These are phyloP conservation scores for Chymomyza caudatula DNA, from an alignment of 2,888 invertebrate genomes.

Conservation along the genomic window DNA sequence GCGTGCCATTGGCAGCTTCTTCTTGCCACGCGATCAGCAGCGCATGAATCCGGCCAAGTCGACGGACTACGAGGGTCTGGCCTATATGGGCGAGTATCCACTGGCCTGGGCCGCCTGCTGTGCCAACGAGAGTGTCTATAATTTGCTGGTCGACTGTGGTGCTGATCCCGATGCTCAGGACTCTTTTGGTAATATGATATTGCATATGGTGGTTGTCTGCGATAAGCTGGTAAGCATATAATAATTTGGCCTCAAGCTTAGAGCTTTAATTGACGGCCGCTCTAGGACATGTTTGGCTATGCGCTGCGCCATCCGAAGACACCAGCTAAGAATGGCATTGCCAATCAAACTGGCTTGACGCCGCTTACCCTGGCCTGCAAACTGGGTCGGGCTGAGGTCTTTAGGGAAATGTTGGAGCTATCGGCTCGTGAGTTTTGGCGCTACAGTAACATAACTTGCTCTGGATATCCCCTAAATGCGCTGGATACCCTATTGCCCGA, in stretches of 20 bases:
- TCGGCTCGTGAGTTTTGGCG: conserved; percentile 98
- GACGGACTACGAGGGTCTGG: conserved; percentile 97
- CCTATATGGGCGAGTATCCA: conserved; percentile 98
- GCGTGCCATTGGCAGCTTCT: conserved; percentile 96
- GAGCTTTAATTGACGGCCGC: conserved; percentile 11
- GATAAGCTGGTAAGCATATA: conserved; percentile 89
- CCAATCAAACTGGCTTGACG: conserved; percentile 93
- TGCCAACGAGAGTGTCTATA: conserved; percentile 97
- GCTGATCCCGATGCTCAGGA: conserved; percentile 98
- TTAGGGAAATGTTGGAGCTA: conserved; percentile 98
- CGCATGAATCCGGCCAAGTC: conserved; percentile 85
- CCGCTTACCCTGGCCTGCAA: conserved; percentile 97
- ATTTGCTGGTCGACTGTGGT: conserved; percentile 92
- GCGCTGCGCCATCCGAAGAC: conserved; percentile 95
- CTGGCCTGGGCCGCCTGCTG: conserved; percentile 98
- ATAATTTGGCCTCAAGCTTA: not conserved
- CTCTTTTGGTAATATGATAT: conserved; percentile 97
- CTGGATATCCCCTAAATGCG: conserved; percentile 97
- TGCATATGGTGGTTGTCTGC: conserved; percentile 99
- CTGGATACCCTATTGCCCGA: conserved; percentile 96
- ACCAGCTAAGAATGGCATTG: conserved; percentile 94
- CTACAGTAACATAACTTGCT: conserved; percentile 98
- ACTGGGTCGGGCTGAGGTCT: conserved; percentile 96
- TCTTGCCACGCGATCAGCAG: conserved; percentile 96
- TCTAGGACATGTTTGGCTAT: conserved; percentile 98